These are phyloP conservation scores for Gopherus evgoodei DNA, from an alignment of 2,113 vertebrate genomes.

Conservation along the genomic window DNA sequence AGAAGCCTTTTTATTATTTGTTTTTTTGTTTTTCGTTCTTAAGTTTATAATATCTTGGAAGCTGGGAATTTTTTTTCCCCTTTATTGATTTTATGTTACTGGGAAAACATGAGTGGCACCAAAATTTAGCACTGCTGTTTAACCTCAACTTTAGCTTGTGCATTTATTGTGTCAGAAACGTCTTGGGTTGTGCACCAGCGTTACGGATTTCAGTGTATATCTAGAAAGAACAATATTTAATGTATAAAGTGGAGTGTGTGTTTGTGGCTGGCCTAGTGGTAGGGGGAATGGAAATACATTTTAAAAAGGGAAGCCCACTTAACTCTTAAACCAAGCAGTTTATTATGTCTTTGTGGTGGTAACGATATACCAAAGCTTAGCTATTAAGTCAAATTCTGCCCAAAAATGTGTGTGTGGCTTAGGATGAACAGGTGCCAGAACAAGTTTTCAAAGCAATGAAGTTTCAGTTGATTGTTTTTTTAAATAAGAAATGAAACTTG, in stretches of 20 bases:
- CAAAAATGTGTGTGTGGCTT: not conserved
- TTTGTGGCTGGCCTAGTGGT: not conserved
- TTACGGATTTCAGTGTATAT: not conserved
- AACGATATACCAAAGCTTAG: slow-evolving; percentile 29
- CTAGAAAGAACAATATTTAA: not conserved
- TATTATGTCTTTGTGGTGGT: not conserved
- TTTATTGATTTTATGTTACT: not conserved
- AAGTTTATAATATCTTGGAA: not conserved
- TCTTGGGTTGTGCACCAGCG: not conserved
- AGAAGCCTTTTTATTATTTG: not conserved
- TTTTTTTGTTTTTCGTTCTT: not conserved
- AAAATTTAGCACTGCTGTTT: not conserved
- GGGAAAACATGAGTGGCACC: not conserved
- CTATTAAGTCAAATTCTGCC: slow-evolving; percentile 27
- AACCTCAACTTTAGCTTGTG: not conserved
- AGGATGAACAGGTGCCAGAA: not conserved
- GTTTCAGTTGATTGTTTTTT: not conserved
- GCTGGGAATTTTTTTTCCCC: not conserved
- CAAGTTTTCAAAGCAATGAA: not conserved
- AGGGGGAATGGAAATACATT: not conserved
- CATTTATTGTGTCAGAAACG: not conserved
- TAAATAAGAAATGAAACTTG: slow-evolving; percentile 25
- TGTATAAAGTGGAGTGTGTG: not conserved
- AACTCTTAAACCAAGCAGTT: not conserved
- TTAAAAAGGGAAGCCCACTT: not conserved